Percentiles rank a stretch among this genome's conserved stretches.
These are phyloP conservation scores for Etheostoma spectabile DNA, from an alignment of 2,113 vertebrate species.

Conservation along the genomic window DNA sequence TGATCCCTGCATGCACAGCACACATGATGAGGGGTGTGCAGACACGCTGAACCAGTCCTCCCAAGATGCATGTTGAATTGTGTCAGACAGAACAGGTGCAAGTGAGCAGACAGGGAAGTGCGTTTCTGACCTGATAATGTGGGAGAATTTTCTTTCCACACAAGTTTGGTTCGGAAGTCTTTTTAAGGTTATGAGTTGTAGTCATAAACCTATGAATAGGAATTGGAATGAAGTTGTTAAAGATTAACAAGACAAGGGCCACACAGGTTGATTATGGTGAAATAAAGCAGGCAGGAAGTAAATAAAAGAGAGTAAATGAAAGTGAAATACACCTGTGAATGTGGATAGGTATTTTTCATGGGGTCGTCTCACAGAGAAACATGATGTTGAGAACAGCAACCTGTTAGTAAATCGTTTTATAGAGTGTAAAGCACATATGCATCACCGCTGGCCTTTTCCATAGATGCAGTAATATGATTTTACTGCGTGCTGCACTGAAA, in stretches of 20 bases:
- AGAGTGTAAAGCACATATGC: slow-evolving; percentile 13
- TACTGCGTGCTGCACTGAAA: neutral
- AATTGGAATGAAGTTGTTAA: slow-evolving; percentile 52
- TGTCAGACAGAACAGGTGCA: slow-evolving; percentile 37
- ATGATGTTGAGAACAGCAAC: slow-evolving; percentile 23
- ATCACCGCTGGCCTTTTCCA: slow-evolving; percentile 6
- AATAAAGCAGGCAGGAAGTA: slow-evolving; percentile 54
- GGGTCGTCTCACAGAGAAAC: slow-evolving; percentile 33
- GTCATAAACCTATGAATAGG: slow-evolving; percentile 58
- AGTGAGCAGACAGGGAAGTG: slow-evolving; percentile 29
- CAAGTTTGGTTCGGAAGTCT: slow-evolving; percentile 24
- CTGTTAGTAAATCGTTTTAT: neutral
- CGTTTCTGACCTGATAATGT: slow-evolving; percentile 61
- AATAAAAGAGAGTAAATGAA: slow-evolving; percentile 54
- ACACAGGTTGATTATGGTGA: slow-evolving; percentile 46
- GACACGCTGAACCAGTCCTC: slow-evolving; percentile 27
- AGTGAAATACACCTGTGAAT: slow-evolving; percentile 22
- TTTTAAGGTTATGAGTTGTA: slow-evolving; percentile 48
- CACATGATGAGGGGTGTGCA: slow-evolving; percentile 33
- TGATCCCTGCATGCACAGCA: slow-evolving; percentile 37
- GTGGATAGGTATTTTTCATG: slow-evolving; percentile 25
- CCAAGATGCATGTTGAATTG: slow-evolving; percentile 29
- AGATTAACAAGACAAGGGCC: slow-evolving; percentile 60
- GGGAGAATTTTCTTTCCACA: slow-evolving; percentile 46
- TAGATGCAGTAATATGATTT: slow-evolving; percentile 1